These are phyloP conservation scores for Polydrusus tereticollis DNA, from an alignment of 2,888 invertebrate genomes.

Conservation along the genomic window DNA sequence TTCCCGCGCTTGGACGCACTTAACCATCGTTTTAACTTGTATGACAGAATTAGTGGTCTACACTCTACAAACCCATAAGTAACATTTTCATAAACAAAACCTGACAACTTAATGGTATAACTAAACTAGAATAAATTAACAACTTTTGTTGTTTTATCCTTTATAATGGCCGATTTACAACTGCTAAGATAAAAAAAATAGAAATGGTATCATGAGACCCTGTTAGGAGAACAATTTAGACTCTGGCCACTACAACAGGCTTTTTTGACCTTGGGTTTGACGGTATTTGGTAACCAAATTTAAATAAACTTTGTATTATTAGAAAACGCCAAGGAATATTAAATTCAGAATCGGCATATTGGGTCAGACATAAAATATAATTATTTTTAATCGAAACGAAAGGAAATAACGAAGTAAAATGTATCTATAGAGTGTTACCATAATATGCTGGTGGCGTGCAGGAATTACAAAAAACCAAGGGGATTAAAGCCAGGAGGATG, in stretches of 20 bases:
- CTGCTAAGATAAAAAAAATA: constrained; percentile 2
- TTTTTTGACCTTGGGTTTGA: constrained; percentile 35
- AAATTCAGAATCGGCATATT: constrained; percentile 22
- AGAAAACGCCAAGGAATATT: constrained; percentile 31
- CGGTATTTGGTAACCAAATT: constrained; percentile 36
- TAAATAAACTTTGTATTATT: constrained; percentile 31
- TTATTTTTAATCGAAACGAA: not conserved
- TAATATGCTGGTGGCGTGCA: too few species aligned
- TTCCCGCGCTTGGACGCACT: too few species aligned
- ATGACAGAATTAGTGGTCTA: too few species aligned
- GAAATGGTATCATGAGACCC: constrained; percentile 13
- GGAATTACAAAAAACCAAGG: too few species aligned
- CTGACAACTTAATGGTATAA: not conserved
- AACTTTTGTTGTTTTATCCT: constrained; percentile 11
- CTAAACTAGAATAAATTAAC: not conserved
- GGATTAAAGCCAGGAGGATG: too few species aligned
- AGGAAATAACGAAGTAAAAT: too few species aligned
- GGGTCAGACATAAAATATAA: constrained; percentile 15
- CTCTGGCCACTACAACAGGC: constrained; percentile 29
- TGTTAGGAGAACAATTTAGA: constrained; percentile 27
- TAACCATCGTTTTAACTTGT: too few species aligned
- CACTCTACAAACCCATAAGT: not conserved
- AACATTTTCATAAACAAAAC: not conserved
- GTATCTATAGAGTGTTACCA: too few species aligned
- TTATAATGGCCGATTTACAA: not conserved